Percentiles rank a stretch among this genome's conserved stretches.
phyloP scores from a whole-genome alignment of 2,888 invertebrate genomes.

The Loripinus fragilis region DNA sequence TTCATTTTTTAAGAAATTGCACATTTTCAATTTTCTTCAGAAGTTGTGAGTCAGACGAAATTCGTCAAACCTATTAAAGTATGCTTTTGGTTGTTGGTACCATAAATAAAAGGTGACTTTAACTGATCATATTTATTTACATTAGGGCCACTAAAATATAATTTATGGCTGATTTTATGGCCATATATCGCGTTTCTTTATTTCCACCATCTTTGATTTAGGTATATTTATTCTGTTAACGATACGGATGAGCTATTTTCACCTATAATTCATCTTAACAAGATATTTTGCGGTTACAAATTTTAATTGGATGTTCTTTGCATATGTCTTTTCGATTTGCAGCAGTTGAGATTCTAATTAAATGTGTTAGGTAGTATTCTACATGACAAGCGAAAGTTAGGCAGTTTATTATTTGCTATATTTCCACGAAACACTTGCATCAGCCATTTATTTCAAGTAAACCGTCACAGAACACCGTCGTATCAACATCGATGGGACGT shows the following conservation, averaged over 20 bases:
- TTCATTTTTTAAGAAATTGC: background rate
- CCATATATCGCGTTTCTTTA: background rate
- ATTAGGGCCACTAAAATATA: conserved; percentile 14
- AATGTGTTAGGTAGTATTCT: background rate
- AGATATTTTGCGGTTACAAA: background rate
- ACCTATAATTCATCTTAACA: conserved; percentile 17
- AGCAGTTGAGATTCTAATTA: background rate
- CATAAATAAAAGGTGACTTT: background rate
- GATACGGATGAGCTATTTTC: conserved; percentile 5
- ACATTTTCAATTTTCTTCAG: background rate
- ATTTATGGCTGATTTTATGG: conserved; percentile 17
- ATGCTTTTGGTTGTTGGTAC: conserved; percentile 10
- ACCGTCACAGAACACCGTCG: no score
- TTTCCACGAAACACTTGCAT: no score
- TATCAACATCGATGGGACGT: no score
- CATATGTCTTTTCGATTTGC: background rate
- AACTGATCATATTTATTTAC: conserved; percentile 4
- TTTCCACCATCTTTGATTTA: conserved; percentile 13
- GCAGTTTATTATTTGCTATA: no score
- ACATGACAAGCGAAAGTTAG: no score
- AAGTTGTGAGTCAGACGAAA: background rate
- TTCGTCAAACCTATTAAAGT: background rate
- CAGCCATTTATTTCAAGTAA: no score
- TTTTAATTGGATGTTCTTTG: conserved; percentile 5
- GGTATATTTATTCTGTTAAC: background rate